A percentile compares a stretch with the other conserved stretches of the same genome.
Evolutionary conservation across 2,888 invertebrate genomes (phyloP).

Genomic region (Parelbella ahira): DNA sequence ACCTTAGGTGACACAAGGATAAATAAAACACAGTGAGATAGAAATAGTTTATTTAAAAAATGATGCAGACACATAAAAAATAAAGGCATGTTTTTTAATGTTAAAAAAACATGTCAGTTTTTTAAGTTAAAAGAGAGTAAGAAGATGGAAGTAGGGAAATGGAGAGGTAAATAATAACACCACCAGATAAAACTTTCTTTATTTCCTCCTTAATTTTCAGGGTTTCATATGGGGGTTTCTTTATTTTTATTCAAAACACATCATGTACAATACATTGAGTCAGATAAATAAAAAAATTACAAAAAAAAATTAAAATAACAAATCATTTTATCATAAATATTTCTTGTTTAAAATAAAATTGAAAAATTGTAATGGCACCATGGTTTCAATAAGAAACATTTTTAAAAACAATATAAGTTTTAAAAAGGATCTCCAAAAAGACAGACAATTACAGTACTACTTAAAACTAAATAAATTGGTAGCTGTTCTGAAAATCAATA

Average conservation of each 20-base stretch:
- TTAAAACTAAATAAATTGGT: constrained; percentile 4
- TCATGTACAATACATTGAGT: constrained; percentile 19
- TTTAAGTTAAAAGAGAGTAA: constrained; percentile 20
- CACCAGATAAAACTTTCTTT: constrained; percentile 39
- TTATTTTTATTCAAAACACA: constrained; percentile 23
- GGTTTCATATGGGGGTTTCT: constrained; percentile 9
- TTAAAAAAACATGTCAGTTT: too few relatives aligned
- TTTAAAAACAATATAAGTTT: constrained; percentile 24
- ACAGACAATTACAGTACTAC: constrained; percentile 30
- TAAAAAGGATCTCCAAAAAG: constrained; percentile 51
- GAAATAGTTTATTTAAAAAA: constrained; percentile 30
- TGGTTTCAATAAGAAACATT: constrained; percentile 40
- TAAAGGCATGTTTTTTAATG: not conserved
- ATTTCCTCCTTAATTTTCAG: constrained; percentile 33
- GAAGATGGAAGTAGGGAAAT: constrained; percentile 36
- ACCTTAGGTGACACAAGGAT: constrained; percentile 27
- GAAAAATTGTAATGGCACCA: constrained; percentile 60
- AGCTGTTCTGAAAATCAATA: constrained; percentile 3
- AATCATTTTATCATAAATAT: constrained; percentile 25
- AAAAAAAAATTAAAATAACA: constrained; percentile 27
- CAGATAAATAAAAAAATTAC: constrained; percentile 30
- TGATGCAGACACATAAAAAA: constrained; percentile 7
- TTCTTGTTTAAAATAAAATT: constrained; percentile 25
- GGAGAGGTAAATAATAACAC: constrained; percentile 54
- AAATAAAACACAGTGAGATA: constrained; percentile 37